Conservation (phyloP, 2,797 vertebrate species). For the Sphenopsis melanotis region DNA sequence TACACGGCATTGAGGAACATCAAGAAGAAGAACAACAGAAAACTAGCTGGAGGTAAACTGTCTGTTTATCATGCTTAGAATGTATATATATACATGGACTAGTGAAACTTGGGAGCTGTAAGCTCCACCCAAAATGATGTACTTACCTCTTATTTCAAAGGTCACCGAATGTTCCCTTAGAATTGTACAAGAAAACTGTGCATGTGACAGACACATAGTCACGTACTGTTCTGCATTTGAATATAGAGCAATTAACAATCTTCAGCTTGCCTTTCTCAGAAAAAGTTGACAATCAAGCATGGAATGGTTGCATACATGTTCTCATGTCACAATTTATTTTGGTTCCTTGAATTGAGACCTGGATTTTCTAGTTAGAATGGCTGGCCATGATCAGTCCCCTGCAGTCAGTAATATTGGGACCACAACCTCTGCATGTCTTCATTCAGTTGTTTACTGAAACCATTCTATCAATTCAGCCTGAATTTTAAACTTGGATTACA, state of each 20-base stretch:
- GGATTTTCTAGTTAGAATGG: background rate
- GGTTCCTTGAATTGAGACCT: background rate
- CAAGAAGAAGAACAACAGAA: slow-evolving; percentile 27
- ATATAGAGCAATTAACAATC: background rate
- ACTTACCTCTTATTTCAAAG: background rate
- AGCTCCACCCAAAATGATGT: background rate
- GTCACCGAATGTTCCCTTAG: background rate
- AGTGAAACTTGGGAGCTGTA: background rate
- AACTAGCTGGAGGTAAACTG: slow-evolving; percentile 57
- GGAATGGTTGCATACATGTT: background rate
- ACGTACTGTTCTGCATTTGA: background rate
- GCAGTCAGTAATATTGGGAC: background rate
- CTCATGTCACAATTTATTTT: background rate
- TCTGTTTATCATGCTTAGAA: background rate
- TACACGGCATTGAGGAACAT: slow-evolving; percentile 73
- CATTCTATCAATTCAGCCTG: background rate
- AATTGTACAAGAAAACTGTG: background rate
- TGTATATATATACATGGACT: background rate
- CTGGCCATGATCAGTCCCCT: background rate
- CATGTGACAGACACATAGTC: accelerated
- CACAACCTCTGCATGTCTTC: background rate
- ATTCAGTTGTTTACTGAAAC: background rate
- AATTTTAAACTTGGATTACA: background rate
- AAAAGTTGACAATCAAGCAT: background rate
- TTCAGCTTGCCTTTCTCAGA: background rate